Conservation (phyloP, 2,113 vertebrate genomes). For the Merops nubicus region DNA sequence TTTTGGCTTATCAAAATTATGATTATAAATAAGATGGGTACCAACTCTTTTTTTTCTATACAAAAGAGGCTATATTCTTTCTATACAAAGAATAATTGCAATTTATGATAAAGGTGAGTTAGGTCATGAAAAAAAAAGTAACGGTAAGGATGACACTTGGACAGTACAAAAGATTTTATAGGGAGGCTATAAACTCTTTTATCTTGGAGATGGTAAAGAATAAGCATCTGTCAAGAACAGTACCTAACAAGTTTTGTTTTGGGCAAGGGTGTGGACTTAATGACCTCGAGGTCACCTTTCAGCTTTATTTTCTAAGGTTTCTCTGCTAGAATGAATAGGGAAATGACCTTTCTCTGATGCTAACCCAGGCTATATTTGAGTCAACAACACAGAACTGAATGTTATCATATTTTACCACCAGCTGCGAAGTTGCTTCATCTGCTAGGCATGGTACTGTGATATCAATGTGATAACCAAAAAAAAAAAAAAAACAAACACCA, state of each 20-base stretch:
- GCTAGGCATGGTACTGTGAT: not conserved
- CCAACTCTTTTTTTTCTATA: not conserved
- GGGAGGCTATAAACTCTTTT: not conserved
- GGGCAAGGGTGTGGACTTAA: not conserved
- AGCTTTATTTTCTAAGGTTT: not conserved
- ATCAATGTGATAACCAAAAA: not conserved
- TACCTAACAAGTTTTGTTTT: not conserved
- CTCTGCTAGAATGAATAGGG: not conserved
- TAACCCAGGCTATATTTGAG: not conserved
- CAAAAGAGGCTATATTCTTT: not conserved
- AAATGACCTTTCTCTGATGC: not conserved
- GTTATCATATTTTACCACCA: not conserved
- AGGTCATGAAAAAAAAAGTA: not conserved
- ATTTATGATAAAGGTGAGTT: not conserved
- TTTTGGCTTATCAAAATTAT: not conserved
- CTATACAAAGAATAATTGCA: not conserved
- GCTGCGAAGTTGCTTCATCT: not conserved
- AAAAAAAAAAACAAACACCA: not conserved
- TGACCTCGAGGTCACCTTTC: not conserved
- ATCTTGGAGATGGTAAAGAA: not conserved
- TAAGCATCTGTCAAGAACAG: not conserved
- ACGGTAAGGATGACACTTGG: not conserved
- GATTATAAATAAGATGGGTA: not conserved
- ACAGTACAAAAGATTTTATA: not conserved
- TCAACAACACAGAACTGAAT: not conserved